Evolutionary conservation across 1,140 invertebrate genomes (phyloP), one percentile per base, ranked within the genome.

Genomic region (Aethina tumida): DNA sequence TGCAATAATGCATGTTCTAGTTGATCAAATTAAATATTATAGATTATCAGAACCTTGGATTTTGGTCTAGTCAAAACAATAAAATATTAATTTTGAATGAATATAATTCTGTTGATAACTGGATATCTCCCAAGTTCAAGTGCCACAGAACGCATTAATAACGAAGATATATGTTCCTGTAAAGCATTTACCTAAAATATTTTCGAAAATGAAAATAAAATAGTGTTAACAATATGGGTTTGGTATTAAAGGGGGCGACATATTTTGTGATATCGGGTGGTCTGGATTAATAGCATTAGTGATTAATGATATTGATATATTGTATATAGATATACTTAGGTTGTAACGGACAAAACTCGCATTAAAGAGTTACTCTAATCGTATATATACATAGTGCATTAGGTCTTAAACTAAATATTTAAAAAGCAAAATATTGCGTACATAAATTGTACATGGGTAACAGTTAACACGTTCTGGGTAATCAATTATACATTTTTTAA

Each of bases 121-220:
- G 49, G 55, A 58, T 58, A 58, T 58, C 55, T 58, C 55, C 55
- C 55, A 48, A 50, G n/a, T n/a, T 44, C 36, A 54, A 58, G 55
- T 54, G 51, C 52, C 50, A 54, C 19, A 45, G 42, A 49, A 52
- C 41, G 36, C 45, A 54, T 52, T 52, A 41, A 54, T 42, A 43
- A 39, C 35, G 42, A 50, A 52, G 29, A 39, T 40, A 52, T 50
- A 57, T 55, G 54, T 60, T 60, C 56, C 56, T 60, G 47, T 50
- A 50, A 56, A 56, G 55, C 56, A 58, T 56, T 58, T 56, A 56
- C 43, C 25, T 38, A n/a, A n/a, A n/a, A n/a, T n/a, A n/a, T n/a
- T n/a, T n/a, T n/a, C n/a, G n/a, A n/a, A n/a, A n/a, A n/a, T n/a
- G n/a, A 32, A 30, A 45, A 20, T 39, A 32, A 41, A 42, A 30